A percentile compares a stretch with the other conserved stretches of the same genome.
Evolutionary conservation across 2,888 invertebrate genomes (phyloP).

Genomic region (Lymantria dispar): DNA sequence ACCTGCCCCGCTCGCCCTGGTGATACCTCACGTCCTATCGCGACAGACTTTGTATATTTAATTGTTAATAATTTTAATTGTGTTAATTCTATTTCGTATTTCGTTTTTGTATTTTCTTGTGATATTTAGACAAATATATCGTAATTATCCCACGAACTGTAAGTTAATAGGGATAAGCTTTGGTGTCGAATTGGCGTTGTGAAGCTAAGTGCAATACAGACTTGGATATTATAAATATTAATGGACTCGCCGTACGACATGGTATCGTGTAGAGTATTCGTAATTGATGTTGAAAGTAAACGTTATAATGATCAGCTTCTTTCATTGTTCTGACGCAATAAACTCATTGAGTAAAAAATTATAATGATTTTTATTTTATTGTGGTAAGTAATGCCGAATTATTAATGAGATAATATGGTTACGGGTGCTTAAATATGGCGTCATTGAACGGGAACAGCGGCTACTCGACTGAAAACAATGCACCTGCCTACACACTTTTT

Average conservation of each 20-base stretch:
- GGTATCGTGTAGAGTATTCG: constrained; percentile 76
- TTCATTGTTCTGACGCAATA: constrained; percentile 82
- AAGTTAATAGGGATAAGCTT: constrained; percentile 77
- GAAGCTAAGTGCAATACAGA: constrained; percentile 78
- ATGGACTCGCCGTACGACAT: constrained; percentile 67
- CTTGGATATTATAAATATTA: constrained; percentile 74
- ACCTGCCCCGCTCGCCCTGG: constrained; percentile 64
- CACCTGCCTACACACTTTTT: constrained; percentile 39
- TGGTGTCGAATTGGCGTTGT: constrained; percentile 64
- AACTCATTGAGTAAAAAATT: constrained; percentile 76
- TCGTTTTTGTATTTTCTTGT: constrained; percentile 82
- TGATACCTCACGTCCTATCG: constrained; percentile 61
- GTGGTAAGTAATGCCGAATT: constrained; percentile 52
- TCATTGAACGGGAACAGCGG: constrained; percentile 35
- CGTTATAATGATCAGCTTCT: constrained; percentile 81
- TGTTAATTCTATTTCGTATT: constrained; percentile 80
- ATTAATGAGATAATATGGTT: constrained; percentile 44
- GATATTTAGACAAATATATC: constrained; percentile 81
- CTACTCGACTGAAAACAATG: constrained; percentile 47
- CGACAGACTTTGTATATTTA: constrained; percentile 72
- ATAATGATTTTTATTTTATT: constrained; percentile 69
- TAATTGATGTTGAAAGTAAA: constrained; percentile 83
- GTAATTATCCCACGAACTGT: constrained; percentile 79
- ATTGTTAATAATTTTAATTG: constrained; percentile 81
- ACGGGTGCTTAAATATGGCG: constrained; percentile 49